phyloP scores from a whole-genome alignment of 2,797 vertebrate species.

The Sciaenops ocellatus region DNA sequence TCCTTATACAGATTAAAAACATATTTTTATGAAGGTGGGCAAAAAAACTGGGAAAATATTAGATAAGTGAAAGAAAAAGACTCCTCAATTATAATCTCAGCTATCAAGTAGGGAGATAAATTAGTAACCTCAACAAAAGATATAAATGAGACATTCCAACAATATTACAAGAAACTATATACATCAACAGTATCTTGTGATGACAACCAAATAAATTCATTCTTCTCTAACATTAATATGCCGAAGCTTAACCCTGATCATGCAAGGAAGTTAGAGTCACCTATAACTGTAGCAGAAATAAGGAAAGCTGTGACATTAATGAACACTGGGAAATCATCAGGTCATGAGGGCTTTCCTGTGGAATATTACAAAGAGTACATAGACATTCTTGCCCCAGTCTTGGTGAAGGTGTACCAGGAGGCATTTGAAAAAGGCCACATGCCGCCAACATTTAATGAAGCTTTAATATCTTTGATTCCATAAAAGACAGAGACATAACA shows the following conservation, averaged over 20 bases:
- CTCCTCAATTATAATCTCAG: neutral
- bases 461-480: too few relatives aligned
- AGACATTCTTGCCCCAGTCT: too few relatives aligned
- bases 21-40: neutral
- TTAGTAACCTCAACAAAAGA: neutral
- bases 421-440: too few relatives aligned
- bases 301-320: neutral
- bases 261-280: neutral
- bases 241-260: neutral
- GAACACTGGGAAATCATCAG: neutral
- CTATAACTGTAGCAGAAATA: neutral
- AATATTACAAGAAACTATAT: neutral
- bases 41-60: neutral
- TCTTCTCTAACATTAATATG: neutral
- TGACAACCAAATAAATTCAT: neutral
- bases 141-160: neutral
- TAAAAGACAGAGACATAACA: too few relatives aligned
- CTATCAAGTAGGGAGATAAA: neutral
- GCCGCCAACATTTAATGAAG: too few relatives aligned
- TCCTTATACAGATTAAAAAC: too few relatives aligned
- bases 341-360: neutral
- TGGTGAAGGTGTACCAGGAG: too few relatives aligned
- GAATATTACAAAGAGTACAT: neutral
- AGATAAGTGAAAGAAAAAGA: neutral
- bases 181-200: neutral